Conservation (phyloP, 2,797 vertebrate species). For the Argentina silus region DNA sequence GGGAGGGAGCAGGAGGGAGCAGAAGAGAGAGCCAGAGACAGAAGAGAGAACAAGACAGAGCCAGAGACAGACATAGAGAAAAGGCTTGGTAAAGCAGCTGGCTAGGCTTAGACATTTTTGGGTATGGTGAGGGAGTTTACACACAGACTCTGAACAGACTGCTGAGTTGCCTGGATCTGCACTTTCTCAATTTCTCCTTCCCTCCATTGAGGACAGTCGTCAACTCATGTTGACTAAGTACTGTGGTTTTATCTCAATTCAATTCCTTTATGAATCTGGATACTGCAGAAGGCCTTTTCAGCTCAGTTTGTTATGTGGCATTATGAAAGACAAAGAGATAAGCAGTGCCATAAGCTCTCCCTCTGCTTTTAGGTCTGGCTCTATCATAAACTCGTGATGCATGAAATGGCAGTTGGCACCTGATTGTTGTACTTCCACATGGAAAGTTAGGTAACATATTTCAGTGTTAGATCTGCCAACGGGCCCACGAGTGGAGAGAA, state of each 20-base stretch:
- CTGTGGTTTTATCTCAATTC: no score
- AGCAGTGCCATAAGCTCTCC: no score
- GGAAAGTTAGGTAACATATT: not conserved
- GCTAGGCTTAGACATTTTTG: no score
- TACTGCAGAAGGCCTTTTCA: no score
- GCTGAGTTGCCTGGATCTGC: slow-evolving; percentile 14
- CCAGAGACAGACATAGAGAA: slow-evolving; percentile 33
- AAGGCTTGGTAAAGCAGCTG: not conserved
- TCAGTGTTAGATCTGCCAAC: not conserved
- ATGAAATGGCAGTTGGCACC: no score
- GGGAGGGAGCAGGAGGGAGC: slow-evolving; percentile 20
- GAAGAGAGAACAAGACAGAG: not conserved
- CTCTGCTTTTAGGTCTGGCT: no score
- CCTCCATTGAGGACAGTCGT: not conserved
- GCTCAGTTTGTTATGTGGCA: no score
- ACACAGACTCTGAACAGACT: slow-evolving; percentile 9
- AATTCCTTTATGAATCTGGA: no score
- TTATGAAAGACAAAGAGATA: no score
- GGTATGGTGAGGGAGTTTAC: not conserved
- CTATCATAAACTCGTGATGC: no score
- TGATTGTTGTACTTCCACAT: not conserved
- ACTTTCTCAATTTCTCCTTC: not conserved
- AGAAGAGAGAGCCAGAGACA: slow-evolving; percentile 25
- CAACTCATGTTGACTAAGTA: no score
- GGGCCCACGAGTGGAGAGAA: not conserved